Base-by-base conservation (phyloP, 2,113 vertebrate genomes). In the Megaceryle maxima region DNA sequence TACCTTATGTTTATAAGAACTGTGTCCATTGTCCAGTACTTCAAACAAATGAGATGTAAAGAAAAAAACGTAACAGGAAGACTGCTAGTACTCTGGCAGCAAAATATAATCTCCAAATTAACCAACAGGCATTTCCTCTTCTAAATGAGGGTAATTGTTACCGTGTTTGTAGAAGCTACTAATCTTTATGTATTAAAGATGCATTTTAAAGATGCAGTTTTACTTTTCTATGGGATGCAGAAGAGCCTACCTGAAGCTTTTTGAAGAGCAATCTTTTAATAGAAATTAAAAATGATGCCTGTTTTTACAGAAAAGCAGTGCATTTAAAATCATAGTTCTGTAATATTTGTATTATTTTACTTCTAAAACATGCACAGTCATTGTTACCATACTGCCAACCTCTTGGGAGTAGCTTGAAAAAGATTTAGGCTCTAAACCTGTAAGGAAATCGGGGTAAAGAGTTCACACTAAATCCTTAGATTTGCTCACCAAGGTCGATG, bases 371-470 rank as follows among this genome's bases (percentile, higher is more conserved):
- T 87, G 83, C 75, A 15, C 2, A 48, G 83, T 90, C 86, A 88
- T 90, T 3, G 1, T 31, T 81, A 21, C 79, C 7, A 4, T 83
- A 24, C 37, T 82, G 44, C 64, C 31, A 74, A 0, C 18, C 4
- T 78, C 33, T 81, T 67, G n/a, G 43, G 64, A 88, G 57, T 59
- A 76, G 76, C 64, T 95, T 94, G 83, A 83, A 92, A 89, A 83
- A 59, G 64, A 83, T 92, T 88, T 93, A 44, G 60, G 26, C 44
- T 60, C 63, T 88, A 92, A 95, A 93, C 55, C 72, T 26, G 20
- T 74, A 53, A 80, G 51, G 70, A 87, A 94, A 77, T 77, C 2
- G 1, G 63, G 73, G 43, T 88, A 41, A 91, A 50, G 76, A 88
- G 90, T 92, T 93, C 83, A 67, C 3, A n/a, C 33, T 68, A 86